Base-by-base conservation (phyloP, 2,113 vertebrate genomes). In the Alosa alosa region DNA sequence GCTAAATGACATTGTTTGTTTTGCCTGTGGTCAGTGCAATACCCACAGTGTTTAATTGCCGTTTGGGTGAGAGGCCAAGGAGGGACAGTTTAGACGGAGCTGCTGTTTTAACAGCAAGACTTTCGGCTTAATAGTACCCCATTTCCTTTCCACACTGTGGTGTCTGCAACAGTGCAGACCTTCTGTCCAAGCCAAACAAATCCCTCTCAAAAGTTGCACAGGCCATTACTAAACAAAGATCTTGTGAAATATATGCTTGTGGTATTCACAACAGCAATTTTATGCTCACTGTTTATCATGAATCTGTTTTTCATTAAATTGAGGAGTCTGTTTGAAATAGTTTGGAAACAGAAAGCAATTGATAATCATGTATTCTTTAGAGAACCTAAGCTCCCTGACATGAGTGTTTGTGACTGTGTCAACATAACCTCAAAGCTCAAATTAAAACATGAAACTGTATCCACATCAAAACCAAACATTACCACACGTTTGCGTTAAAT, bases 81-180 rank as follows among this genome's bases (percentile, higher is more conserved):
- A 81, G 45, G 81, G 86, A 83, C 64, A 41, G 72, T 75, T 86
- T 83, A 68, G 46, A 36, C n/a, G 81, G 50, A 81, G 47, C 20
- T 36, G 41, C 82, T 88, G 83, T 64, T 85, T 90, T 84, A 86
- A 89, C 17, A 44, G 86, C 49, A 22, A 83, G 86, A 84, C 81
- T 88, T 85, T 82, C 83, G 82, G 39, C 86, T 87, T 90, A 87
- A 89, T 81, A 81, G 84, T n/a, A 86, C 89, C 88, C 86, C 81
- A 87, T 91, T 91, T 91, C 89, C 89, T 91, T 31, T 82, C 50
- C 82, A 87, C 86, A 84, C 75, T 64, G 81, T 22, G 20, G 83
- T 88, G 86, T 78, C 86, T 86, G 81, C 36, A 82, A 81, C 52
- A 82, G 83, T 64, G 83, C 13, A 78, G 84, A 84, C 81, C 75